phyloP scores from a whole-genome alignment of 2,888 invertebrate genomes.

The Esperia sulphurella region DNA sequence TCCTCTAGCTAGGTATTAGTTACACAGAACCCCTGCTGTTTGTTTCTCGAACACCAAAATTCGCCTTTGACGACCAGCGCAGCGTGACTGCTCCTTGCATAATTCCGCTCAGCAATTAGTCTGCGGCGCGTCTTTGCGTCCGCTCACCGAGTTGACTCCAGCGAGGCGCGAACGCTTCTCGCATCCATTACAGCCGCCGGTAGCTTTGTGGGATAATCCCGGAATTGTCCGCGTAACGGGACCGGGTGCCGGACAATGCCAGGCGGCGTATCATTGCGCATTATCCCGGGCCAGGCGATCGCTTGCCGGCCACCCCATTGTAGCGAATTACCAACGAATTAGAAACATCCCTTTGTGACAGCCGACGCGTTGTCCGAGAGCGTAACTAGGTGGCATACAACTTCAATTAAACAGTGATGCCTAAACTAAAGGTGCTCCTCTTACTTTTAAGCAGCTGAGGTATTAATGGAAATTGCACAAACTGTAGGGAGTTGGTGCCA shows the following conservation, averaged over 20 bases:
- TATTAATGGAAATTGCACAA: no score
- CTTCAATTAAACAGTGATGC: slow-evolving; percentile 24
- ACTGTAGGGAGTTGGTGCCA: no score
- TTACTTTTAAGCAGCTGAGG: no score
- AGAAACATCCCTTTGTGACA: slow-evolving; percentile 54
- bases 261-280: slow-evolving; percentile 70
- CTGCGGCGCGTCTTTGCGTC: slow-evolving; percentile 55
- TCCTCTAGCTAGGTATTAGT: slow-evolving; percentile 13
- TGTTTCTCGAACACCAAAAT: slow-evolving; percentile 53
- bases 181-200: slow-evolving; percentile 56
- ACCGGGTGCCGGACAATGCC: slow-evolving; percentile 47
- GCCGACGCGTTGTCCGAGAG: slow-evolving; percentile 52
- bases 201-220: slow-evolving; percentile 69
- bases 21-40: slow-evolving; percentile 51
- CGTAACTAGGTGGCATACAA: slow-evolving; percentile 73
- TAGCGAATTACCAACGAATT: slow-evolving; percentile 73
- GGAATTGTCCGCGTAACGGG: slow-evolving; percentile 68
- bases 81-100: slow-evolving; percentile 58
- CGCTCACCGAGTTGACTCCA: slow-evolving; percentile 55
- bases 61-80: slow-evolving; percentile 48
- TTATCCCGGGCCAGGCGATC: slow-evolving; percentile 57
- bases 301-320: slow-evolving; percentile 52
- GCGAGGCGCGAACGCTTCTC: slow-evolving; percentile 70
- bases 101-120: slow-evolving; percentile 64
- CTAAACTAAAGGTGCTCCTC: no score